phyloP scores from a whole-genome alignment of 2,888 invertebrate genomes.

The Drosophila histrio region DNA sequence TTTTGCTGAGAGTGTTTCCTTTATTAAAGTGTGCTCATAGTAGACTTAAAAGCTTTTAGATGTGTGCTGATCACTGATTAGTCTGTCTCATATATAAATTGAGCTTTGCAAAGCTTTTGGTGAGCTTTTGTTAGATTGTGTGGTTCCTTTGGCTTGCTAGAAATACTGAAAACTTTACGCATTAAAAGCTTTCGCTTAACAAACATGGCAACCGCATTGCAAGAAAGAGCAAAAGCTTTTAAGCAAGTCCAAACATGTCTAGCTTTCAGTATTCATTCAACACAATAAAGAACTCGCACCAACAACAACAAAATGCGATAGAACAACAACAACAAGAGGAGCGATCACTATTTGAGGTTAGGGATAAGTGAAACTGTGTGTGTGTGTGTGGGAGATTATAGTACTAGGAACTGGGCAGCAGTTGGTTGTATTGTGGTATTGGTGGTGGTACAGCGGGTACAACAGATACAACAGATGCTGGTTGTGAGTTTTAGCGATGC shows the following conservation, averaged over 20 bases:
- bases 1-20: conserved; percentile 15
- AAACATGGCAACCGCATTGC: not conserved
- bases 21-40: not conserved
- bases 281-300: conserved; percentile 49
- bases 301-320: conserved; percentile 46
- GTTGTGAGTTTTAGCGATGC: conserved; percentile 58
- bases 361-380: conserved; percentile 1
- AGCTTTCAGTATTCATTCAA: conserved; percentile 80
- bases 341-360: conserved; percentile 37
- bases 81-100: not conserved
- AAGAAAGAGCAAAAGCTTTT: conserved; percentile 48
- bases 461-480: conserved; percentile 42
- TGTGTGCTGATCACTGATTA: conserved; percentile 2
- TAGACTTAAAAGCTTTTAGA: conserved; percentile 1
- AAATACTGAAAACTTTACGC: conserved; percentile 44
- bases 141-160: conserved; percentile 13
- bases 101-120: conserved; percentile 13
- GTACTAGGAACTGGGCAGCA: conserved; percentile 2
- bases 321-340: conserved; percentile 29
- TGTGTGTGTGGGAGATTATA: conserved; percentile 19
- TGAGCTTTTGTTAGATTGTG: conserved; percentile 9
- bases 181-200: conserved; percentile 27
- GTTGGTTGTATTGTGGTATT: conserved; percentile 2
- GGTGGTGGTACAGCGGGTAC: conserved; percentile 14
- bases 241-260: conserved; percentile 72